A percentile compares a stretch with the other conserved stretches of the same genome.
phyloP scores from a whole-genome alignment of 2,797 vertebrate genomes.

The Galaxias olidus region DNA sequence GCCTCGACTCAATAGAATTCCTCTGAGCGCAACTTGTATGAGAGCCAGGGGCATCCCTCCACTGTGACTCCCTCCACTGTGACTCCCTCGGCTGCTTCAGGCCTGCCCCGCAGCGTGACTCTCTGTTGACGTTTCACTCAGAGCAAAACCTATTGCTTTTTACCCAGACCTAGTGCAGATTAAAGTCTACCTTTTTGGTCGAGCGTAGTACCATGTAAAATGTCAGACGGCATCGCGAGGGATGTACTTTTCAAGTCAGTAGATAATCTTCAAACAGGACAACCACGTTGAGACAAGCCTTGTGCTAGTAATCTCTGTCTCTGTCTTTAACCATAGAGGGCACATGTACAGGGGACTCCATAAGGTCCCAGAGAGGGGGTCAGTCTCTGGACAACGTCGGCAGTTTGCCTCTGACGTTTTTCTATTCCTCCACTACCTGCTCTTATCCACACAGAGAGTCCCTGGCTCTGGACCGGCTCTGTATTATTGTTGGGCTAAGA shows the following conservation, averaged over 20 bases:
- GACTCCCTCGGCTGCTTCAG: conserved; percentile 27
- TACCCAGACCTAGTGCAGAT: no score
- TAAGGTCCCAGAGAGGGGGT: neutral
- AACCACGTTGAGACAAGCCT: neutral
- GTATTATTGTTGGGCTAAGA: conserved; percentile 45
- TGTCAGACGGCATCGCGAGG: no score
- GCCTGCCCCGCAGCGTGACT: conserved; percentile 23
- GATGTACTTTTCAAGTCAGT: no score
- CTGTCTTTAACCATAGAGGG: neutral
- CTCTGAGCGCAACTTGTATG: conserved; percentile 37
- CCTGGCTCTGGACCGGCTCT: conserved; percentile 43
- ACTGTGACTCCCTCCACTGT: conserved; percentile 34
- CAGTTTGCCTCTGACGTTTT: conserved; percentile 18
- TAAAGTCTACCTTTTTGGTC: no score
- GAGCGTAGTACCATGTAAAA: no score
- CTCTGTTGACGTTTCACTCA: conserved; percentile 30
- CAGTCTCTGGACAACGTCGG: conserved; percentile 31
- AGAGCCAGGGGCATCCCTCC: conserved; percentile 43
- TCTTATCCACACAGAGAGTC: neutral
- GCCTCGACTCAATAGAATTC: conserved; percentile 58
- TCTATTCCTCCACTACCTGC: conserved; percentile 29
- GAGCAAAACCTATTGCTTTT: conserved; percentile 12
- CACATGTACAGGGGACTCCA: neutral
- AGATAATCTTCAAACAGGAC: neutral
- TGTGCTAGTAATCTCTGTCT: neutral